phyloP scores from a whole-genome alignment of 2,113 vertebrate species.

The Passer domesticus region DNA sequence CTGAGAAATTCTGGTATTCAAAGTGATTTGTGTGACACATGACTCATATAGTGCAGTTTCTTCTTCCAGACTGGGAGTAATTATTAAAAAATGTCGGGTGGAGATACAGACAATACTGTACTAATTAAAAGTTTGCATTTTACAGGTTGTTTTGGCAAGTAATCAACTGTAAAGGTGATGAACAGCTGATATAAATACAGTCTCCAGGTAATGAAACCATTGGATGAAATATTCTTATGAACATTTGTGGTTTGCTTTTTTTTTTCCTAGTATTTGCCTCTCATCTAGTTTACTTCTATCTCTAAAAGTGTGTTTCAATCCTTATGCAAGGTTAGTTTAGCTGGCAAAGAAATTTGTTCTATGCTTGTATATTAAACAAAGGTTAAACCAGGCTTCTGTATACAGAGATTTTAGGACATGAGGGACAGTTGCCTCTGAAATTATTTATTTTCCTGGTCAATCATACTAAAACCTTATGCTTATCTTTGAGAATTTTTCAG shows the following conservation, averaged over 20 bases:
- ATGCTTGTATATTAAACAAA: not conserved
- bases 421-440: not conserved
- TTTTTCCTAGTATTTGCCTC: not conserved
- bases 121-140: conserved; percentile 40
- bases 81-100: not conserved
- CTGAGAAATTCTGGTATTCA: conserved; percentile 26
- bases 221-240: not conserved
- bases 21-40: conserved; percentile 22
- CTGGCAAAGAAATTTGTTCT: not conserved
- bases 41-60: not conserved
- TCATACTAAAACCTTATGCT: not conserved
- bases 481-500: not conserved
- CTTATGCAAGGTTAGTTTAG: not conserved
- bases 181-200: not conserved
- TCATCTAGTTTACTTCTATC: not conserved
- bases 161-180: not conserved
- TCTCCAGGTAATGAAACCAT: not conserved
- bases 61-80: not conserved
- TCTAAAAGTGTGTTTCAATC: not conserved
- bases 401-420: not conserved
- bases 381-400: not conserved
- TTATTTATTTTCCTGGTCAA: not conserved
- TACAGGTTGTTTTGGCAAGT: not conserved
- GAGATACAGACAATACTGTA: not conserved
- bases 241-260: not conserved